phyloP scores from a whole-genome alignment of 2,113 vertebrate genomes.

The Sapayoa aenigma region DNA sequence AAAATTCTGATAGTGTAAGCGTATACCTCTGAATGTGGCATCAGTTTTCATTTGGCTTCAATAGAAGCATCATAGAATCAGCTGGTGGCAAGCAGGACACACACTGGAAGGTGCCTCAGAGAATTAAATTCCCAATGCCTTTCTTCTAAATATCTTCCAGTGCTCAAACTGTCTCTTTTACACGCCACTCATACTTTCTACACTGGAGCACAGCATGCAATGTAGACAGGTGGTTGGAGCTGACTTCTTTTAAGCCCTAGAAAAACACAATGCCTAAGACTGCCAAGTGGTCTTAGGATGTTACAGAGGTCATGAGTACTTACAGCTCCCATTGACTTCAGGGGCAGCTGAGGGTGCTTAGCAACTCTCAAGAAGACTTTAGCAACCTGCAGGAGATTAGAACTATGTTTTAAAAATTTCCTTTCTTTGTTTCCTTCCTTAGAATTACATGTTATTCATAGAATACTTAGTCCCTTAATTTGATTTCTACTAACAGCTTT shows the following conservation, averaged over 20 bases:
- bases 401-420: not conserved
- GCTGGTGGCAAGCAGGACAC: not conserved
- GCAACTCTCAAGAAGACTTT: not conserved
- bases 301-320: not conserved
- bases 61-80: not conserved
- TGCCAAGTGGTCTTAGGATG: not conserved
- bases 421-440: not conserved
- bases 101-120: not conserved
- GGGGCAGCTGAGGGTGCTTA: not conserved
- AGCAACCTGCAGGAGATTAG: not conserved
- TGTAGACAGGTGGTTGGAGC: not conserved
- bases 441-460: not conserved
- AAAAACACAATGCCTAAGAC: fast-evolving
- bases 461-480: not conserved
- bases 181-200: not conserved
- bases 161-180: not conserved
- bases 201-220: not conserved
- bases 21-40: not conserved
- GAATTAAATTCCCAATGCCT: not conserved
- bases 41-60: not conserved
- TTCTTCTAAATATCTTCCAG: not conserved
- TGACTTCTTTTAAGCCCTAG: not conserved
- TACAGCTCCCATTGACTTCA: not conserved
- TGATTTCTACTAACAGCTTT: not conserved
- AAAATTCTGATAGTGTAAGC: not conserved